phyloP scores from a whole-genome alignment of 2,888 invertebrate genomes.

The Pachymerium ferrugineum region DNA sequence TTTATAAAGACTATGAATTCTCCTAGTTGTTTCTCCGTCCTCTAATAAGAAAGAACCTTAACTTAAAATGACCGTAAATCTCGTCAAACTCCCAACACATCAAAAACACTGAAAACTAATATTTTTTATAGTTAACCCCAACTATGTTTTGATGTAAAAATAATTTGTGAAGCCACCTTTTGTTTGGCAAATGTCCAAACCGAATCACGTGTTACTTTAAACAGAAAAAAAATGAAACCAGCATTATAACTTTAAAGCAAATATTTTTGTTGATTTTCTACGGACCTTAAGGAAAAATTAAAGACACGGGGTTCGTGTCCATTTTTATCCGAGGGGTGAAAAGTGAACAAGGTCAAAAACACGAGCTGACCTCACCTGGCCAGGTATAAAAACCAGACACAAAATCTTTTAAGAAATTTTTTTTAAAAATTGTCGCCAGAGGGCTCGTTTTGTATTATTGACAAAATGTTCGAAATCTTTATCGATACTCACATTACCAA shows the following conservation, averaged over 20 bases:
- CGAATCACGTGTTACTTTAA: background rate
- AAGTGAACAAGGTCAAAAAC: background rate
- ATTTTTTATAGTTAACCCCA: too few species aligned
- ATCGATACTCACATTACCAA: background rate
- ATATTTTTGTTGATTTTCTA: too few species aligned
- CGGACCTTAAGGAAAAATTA: background rate
- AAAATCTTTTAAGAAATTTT: background rate
- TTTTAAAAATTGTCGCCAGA: background rate
- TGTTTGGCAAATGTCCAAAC: background rate
- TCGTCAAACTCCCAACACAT: too few species aligned
- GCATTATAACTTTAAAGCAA: too few species aligned
- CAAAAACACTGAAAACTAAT: too few species aligned
- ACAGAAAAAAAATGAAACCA: background rate
- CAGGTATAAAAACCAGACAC: background rate
- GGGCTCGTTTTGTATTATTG: background rate
- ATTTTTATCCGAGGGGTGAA: background rate
- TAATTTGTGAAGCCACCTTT: background rate
- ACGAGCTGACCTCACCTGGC: slow-evolving; percentile 4
- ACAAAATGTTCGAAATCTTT: too few species aligned
- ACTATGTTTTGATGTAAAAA: too few species aligned
- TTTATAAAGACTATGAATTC: too few species aligned
- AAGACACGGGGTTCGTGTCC: background rate
- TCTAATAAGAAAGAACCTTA: too few species aligned
- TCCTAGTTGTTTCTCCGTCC: too few species aligned
- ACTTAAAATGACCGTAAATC: too few species aligned